phyloP scores from a whole-genome alignment of 2,888 invertebrate species.

The Lomographa bimaculata region DNA sequence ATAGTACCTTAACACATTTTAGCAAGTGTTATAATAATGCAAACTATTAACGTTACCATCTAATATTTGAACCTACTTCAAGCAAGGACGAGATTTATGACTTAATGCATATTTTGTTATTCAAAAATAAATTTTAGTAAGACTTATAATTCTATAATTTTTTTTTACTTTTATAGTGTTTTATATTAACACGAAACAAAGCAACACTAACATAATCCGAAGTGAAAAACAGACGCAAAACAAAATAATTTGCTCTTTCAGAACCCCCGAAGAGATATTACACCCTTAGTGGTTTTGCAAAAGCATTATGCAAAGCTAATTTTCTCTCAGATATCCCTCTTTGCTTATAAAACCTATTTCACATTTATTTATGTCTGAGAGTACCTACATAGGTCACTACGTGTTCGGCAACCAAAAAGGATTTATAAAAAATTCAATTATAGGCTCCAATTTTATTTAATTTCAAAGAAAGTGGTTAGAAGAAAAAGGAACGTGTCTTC shows the following conservation, averaged over 20 bases:
- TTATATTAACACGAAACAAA: too few species aligned
- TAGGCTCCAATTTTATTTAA: constrained; percentile 1
- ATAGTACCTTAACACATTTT: too few species aligned
- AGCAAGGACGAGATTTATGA: too few species aligned
- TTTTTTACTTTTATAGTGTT: too few species aligned
- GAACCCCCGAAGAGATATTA: constrained; percentile 4
- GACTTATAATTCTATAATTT: too few species aligned
- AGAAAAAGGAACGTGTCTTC: constrained; percentile 5
- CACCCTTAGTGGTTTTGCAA: constrained; percentile 9
- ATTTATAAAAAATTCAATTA: constrained; percentile 10
- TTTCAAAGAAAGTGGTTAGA: constrained; percentile 1
- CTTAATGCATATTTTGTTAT: too few species aligned
- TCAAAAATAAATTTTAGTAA: too few species aligned
- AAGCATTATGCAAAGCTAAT: constrained; percentile 26
- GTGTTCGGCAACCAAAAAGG: constrained; percentile 12
- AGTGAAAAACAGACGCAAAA: not conserved
- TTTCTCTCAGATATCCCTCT: constrained; percentile 20
- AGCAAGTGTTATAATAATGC: too few species aligned
- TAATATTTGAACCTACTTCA: too few species aligned
- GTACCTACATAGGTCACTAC: constrained; percentile 8
- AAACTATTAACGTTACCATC: too few species aligned
- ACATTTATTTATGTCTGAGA: constrained; percentile 13
- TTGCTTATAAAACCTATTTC: constrained; percentile 20
- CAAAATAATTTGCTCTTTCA: constrained; percentile 1
- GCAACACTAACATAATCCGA: too few species aligned